phyloP scores from a whole-genome alignment of 2,797 vertebrate species.

The Eulemur coronatus region DNA sequence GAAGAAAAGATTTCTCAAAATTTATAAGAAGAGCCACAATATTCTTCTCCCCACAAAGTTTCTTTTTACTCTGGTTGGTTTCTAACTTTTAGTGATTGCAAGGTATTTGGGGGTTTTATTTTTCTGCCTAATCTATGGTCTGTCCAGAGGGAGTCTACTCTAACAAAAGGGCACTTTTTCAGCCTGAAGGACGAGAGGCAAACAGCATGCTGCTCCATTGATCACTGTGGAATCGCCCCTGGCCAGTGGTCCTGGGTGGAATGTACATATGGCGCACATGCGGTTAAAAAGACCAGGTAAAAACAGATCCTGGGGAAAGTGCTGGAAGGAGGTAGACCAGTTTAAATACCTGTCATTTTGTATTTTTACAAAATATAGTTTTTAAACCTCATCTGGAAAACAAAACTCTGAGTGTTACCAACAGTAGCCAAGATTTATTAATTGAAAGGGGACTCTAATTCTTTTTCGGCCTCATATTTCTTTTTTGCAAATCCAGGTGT shows the following conservation, averaged over 20 bases:
- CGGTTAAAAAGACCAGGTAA: conserved; percentile 38
- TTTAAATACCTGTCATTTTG: conserved; percentile 57
- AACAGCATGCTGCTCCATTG: conserved; percentile 43
- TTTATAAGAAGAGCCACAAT: not conserved
- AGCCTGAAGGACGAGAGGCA: conserved; percentile 60
- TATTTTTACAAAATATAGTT: conserved; percentile 60
- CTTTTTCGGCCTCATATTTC: conserved; percentile 59
- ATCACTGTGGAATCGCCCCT: conserved; percentile 27
- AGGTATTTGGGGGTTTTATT: not conserved
- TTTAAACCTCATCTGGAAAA: conserved; percentile 68
- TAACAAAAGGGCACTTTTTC: conserved; percentile 52
- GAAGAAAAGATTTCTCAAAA: conserved; percentile 46
- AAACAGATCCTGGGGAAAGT: conserved; percentile 42
- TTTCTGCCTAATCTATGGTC: conserved; percentile 61
- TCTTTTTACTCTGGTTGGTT: not conserved
- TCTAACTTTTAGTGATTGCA: not conserved
- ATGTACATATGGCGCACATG: not conserved
- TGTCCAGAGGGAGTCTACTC: conserved; percentile 35
- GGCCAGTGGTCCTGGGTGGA: conserved; percentile 26
- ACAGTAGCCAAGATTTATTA: conserved; percentile 60
- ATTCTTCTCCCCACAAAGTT: not conserved
- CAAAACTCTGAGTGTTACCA: conserved; percentile 37
- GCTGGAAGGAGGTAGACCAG: not conserved
- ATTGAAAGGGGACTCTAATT: conserved; percentile 50
- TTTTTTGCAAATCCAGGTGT: conserved; percentile 61